Evolutionary conservation across 2,888 invertebrate genomes (phyloP), one percentile per base, ranked within the genome.

Genomic region (Marasmarcha lunaedactyla): DNA sequence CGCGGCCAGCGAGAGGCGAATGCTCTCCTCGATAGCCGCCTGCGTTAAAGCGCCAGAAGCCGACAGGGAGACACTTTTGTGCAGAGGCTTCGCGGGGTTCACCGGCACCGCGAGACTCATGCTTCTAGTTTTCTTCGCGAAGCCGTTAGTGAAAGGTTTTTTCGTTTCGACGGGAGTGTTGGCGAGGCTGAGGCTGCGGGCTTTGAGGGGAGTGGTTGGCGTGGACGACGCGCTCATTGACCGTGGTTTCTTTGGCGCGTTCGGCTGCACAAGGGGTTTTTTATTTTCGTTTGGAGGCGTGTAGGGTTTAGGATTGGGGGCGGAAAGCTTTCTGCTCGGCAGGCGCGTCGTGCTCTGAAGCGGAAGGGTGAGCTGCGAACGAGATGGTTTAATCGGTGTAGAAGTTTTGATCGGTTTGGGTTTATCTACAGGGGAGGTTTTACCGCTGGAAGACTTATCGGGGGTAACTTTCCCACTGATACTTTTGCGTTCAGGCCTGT

Each of bases 1-100:
- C 33, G 79, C 83, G 15, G 74, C 77, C 6, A 83, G 58, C 4
- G 81, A 77, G 43, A 71, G 67, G 1, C 78, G 46, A 51, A 84
- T 77, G 52, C 77, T 79, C 54, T 79, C 81, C 51, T 84, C 84
- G 37, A 83, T 83, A 47, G 78, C 76, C 42, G 84, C 81, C 48
- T 83, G 79, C 47, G 84, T 81, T 46, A 83, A 51, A 9, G 67
- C 67, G 1, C 69, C 71, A 36, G 46, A 42, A n/a, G 54, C 42
- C 6, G 53, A 56, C 36, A 67, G 55, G 1, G 77, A 74, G 4
- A 56, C 47, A 42, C 63, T 70, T 43, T 68, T 69, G 38, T 58
- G 57, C 15, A 71, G 41, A n/a, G 71, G 64, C 40, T 57, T 64
- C 4, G 48, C 30, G 35, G 65, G 55, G 34, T 63, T 72, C 1